phyloP scores from a whole-genome alignment of 2,888 invertebrate genomes.

The Lycocerus yunnanus region DNA sequence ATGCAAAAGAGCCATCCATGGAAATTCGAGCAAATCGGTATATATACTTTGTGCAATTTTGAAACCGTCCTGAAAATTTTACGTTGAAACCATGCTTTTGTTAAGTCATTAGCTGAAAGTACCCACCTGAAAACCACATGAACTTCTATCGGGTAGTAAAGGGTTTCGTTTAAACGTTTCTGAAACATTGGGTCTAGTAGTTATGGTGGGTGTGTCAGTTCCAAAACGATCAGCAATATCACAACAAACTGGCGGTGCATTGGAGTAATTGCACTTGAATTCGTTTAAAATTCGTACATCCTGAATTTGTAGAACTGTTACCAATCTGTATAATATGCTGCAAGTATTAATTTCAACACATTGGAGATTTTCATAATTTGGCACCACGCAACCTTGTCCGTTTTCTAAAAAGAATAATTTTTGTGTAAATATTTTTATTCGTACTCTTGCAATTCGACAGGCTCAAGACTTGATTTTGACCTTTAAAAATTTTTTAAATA shows the following conservation, averaged over 20 bases:
- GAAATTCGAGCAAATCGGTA: conserved; percentile 53
- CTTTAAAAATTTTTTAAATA: no score
- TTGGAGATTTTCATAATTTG: conserved; percentile 49
- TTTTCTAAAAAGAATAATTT: not conserved
- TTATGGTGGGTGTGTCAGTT: no score
- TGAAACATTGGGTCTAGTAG: not conserved
- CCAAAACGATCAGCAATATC: conserved; percentile 10
- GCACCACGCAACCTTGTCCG: conserved; percentile 49
- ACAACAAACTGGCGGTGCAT: conserved; percentile 57
- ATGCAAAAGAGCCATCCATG: conserved; percentile 55
- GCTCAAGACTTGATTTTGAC: no score
- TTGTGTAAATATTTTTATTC: no score
- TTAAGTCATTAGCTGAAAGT: not conserved
- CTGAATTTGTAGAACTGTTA: conserved; percentile 36
- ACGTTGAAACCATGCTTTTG: not conserved
- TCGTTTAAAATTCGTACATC: conserved; percentile 46
- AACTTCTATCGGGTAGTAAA: conserved; percentile 37
- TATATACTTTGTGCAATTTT: conserved; percentile 37
- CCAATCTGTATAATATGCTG: conserved; percentile 46
- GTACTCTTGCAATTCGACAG: no score
- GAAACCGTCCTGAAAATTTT: not conserved
- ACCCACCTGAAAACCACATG: conserved; percentile 45
- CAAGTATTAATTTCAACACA: conserved; percentile 57
- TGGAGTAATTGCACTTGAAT: conserved; percentile 59
- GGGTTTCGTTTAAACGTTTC: not conserved